Percentiles rank a stretch among this genome's conserved stretches.
Conservation (phyloP, 2,113 vertebrate genomes). For the Trichomycterus rosablanca region DNA sequence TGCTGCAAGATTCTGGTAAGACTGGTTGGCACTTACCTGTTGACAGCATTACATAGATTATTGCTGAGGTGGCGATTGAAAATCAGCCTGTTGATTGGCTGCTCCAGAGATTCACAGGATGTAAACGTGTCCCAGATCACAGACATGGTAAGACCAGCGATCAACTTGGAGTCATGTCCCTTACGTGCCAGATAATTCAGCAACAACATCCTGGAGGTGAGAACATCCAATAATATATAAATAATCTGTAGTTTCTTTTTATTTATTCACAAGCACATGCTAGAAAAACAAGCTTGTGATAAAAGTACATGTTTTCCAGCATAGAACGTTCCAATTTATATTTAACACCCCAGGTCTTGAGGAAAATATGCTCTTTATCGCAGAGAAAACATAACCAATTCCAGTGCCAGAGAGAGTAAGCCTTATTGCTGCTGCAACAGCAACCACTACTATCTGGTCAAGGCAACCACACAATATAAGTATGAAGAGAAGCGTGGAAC, state of each 20-base stretch:
- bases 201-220: slow-evolving; percentile 65
- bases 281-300: no score
- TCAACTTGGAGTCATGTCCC: slow-evolving; percentile 52
- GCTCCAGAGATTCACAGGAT: slow-evolving; percentile 69
- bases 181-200: slow-evolving; percentile 73
- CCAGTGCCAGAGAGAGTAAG: no score
- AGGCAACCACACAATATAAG: no score
- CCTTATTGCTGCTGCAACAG: no score
- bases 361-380: no score
- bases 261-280: background rate
- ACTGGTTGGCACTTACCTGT: slow-evolving; percentile 42
- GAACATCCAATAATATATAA: background rate
- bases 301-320: no score
- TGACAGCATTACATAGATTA: slow-evolving; percentile 49
- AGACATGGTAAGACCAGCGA: slow-evolving; percentile 71
- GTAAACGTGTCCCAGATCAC: slow-evolving; percentile 71
- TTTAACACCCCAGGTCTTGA: no score
- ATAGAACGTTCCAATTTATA: no score
- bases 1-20: background rate
- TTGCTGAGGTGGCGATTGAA: slow-evolving; percentile 70
- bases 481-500: no score
- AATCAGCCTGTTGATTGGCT: slow-evolving; percentile 74
- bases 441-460: no score
- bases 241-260: background rate
- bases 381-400: no score